Conservation (phyloP, 2,888 invertebrate genomes). For the Palloptera scutellata region DNA sequence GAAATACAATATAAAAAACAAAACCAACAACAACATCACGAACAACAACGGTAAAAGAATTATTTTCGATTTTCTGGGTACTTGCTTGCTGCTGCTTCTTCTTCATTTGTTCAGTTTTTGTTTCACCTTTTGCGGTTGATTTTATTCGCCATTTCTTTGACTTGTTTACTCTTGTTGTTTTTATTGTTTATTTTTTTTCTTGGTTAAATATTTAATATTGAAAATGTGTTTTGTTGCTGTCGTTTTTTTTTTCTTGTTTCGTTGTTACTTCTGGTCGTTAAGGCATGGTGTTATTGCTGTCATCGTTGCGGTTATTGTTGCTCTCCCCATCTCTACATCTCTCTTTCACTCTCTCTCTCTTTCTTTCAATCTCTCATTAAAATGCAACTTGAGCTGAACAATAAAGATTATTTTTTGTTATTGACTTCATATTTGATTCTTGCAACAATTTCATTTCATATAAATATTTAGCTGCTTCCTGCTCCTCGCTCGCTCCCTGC, state of each 20-base stretch:
- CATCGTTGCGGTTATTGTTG: background rate
- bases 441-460: too few relatives aligned
- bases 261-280: background rate
- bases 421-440: constrained; percentile 20
- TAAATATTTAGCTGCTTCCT: too few relatives aligned
- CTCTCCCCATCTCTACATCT: background rate
- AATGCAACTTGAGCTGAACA: constrained; percentile 24
- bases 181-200: background rate
- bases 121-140: background rate
- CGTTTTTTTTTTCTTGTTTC: constrained; percentile 1
- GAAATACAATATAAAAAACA: background rate
- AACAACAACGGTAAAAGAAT: background rate
- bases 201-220: constrained; percentile 29
- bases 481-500: too few relatives aligned
- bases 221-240: constrained; percentile 17
- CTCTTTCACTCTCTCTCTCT: background rate
- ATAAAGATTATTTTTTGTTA: constrained; percentile 21
- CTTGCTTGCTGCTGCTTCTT: too few relatives aligned
- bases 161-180: too few relatives aligned
- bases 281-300: constrained; percentile 5
- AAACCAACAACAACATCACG: background rate
- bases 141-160: background rate
- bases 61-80: background rate
- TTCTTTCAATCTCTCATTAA: constrained; percentile 8
- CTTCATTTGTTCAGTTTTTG: background rate